A percentile compares a stretch with the other conserved stretches of the same genome.
Conservation (phyloP, 2,888 invertebrate species). For the Hypercompe scribonia region DNA sequence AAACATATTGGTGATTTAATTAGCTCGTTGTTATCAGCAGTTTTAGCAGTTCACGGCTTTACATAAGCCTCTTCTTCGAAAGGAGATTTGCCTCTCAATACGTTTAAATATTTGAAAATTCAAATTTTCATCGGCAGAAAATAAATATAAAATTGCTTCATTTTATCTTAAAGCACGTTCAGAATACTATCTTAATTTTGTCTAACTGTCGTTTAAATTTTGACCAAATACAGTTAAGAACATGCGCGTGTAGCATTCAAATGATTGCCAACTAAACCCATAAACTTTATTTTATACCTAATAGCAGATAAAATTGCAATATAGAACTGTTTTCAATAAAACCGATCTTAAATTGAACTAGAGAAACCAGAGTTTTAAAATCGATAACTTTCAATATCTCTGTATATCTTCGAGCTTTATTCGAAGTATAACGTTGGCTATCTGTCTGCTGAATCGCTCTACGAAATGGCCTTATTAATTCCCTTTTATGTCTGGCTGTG, state of each 20-base stretch:
- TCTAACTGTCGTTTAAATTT: neutral
- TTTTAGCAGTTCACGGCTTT: too few species aligned
- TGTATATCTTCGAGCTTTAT: conserved; percentile 71
- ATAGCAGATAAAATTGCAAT: conserved; percentile 41
- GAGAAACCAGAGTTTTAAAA: conserved; percentile 69
- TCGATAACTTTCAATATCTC: conserved; percentile 82
- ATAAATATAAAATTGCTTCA: neutral
- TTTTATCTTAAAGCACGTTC: too few species aligned
- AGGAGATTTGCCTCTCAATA: neutral
- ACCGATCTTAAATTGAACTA: conserved; percentile 59
- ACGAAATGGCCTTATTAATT: conserved; percentile 84
- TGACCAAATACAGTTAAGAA: neutral
- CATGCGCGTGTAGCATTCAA: conserved; percentile 11
- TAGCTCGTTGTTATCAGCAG: too few species aligned
- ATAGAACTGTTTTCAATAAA: conserved; percentile 57
- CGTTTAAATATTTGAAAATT: neutral
- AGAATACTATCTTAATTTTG: too few species aligned
- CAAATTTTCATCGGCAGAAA: neutral
- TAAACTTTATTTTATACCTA: conserved; percentile 35
- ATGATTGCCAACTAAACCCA: conserved; percentile 27
- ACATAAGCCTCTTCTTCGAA: neutral
- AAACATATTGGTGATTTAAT: too few species aligned
- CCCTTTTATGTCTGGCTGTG: conserved; percentile 76
- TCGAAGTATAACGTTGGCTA: conserved; percentile 61
- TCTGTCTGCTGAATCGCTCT: conserved; percentile 77